Conservation (phyloP, 1,140 invertebrate species). For the Globodera rostochiensis region DNA sequence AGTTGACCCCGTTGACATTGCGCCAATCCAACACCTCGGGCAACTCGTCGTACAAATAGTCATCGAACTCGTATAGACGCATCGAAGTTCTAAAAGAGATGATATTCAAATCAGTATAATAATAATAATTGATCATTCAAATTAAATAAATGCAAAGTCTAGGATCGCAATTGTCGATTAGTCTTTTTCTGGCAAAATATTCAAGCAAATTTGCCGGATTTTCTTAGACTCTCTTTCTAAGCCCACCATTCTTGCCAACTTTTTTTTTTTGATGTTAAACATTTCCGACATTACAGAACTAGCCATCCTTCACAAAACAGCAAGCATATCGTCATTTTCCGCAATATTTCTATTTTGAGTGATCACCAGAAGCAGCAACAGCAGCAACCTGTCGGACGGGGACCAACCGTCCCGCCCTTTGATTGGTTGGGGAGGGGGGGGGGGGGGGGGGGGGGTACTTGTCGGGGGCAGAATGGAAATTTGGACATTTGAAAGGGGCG, state of each 20-base stretch:
- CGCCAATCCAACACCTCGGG: constrained; percentile 68
- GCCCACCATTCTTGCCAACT: no score
- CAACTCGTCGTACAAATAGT: constrained; percentile 55
- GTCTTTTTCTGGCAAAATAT: no score
- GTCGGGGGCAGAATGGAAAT: not conserved
- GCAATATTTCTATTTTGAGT: not conserved
- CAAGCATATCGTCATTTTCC: not conserved
- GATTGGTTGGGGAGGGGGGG: not conserved
- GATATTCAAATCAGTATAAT: no score
- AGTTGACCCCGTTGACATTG: constrained; percentile 68
- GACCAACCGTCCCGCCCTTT: not conserved
- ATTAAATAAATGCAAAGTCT: no score
- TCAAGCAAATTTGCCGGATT: no score
- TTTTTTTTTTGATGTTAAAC: not conserved
- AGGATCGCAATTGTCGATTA: no score
- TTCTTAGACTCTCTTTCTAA: no score
- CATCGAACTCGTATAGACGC: constrained; percentile 40
- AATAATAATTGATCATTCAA: no score
- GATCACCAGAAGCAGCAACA: not conserved
- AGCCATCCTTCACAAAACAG: not conserved
- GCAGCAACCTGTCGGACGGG: not conserved
- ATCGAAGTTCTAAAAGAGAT: constrained; percentile 27
- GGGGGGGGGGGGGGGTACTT: not conserved
- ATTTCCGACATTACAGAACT: not conserved
- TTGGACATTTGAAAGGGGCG: no score